Evolutionary conservation across 2,797 vertebrate genomes (phyloP), one percentile per base, ranked within the genome.

Genomic region (Pangasius macronema): DNA sequence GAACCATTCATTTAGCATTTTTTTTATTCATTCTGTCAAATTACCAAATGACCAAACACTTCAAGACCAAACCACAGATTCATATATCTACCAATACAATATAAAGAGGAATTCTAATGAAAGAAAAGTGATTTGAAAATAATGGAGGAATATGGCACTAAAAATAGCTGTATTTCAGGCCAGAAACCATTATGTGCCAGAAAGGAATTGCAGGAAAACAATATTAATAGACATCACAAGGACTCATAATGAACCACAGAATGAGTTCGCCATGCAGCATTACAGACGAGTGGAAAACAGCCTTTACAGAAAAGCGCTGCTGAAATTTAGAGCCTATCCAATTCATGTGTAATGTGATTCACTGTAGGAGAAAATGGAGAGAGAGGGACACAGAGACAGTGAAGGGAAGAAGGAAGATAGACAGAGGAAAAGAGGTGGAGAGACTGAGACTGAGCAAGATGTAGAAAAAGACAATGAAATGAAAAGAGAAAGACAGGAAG

Each of bases 211-310:
- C 49, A 83, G 46, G 67, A 53, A 63, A 81, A 86, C 84, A 65
- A 85, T 88, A 88, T 87, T 87, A 89, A 89, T 81, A 89, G 57
- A 89, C 79, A 75, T 87, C 80, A 77, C 77, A 82, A 81, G 39
- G 87, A 86, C 53, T 87, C 49, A 57, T 90, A 91, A 91, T 91
- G 88, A 92, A 90, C 84, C 87, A 83, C 91, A 88, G 82, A 85
- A 89, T 67, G 81, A 80, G 70, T 88, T 88, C 79, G 59, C 89
- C 88, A 89, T 87, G 59, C 59, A 53, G 81, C 55, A 85, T 89
- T 89, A 87, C 46, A 59, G 84, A 72, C 55, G 65, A 87, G 72
- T 59, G 84, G 85, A 88, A 91, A 87, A 83, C 18, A 4, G 65
- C 49, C 53, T 63, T 82, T 63, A 79, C 27, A 51, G 83, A 83